These are phyloP conservation scores for Enteromius unitaeniatus DNA, from an alignment of 2,797 vertebrate genomes.

Conservation along the genomic window DNA sequence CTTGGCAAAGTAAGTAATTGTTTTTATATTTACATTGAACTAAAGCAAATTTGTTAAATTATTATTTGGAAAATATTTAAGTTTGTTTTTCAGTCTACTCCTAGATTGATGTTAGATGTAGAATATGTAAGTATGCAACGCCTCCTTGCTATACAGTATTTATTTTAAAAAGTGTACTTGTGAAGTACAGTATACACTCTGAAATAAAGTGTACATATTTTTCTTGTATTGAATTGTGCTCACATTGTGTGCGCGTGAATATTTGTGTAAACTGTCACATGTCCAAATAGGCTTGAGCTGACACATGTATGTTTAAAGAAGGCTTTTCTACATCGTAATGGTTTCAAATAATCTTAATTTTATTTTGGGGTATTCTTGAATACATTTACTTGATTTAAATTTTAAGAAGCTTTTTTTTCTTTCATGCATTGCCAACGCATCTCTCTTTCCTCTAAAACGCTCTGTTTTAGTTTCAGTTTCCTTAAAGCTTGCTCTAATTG, in stretches of 20 bases:
- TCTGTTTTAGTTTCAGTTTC: not conserved
- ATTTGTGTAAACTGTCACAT: not conserved
- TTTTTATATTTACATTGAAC: not conserved
- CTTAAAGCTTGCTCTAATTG: not conserved
- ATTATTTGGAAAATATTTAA: slow-evolving; percentile 3
- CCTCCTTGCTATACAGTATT: too few relatives aligned
- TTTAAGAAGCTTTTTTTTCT: not conserved
- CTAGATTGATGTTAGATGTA: not conserved
- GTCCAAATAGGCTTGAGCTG: not conserved
- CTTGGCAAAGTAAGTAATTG: not conserved
- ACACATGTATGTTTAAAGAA: not conserved
- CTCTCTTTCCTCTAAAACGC: not conserved
- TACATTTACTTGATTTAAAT: not conserved
- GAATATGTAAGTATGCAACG: not conserved
- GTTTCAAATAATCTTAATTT: not conserved
- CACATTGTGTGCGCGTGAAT: not conserved
- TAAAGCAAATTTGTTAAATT: not conserved
- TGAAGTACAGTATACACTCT: not conserved
- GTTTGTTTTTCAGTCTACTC: not conserved
- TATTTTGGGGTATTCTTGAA: not conserved
- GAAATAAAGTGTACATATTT: not conserved
- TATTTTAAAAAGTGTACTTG: not conserved
- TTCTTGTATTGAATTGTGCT: not conserved
- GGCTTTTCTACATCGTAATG: not conserved
- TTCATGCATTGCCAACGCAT: not conserved